phyloP scores from a whole-genome alignment of 2,113 vertebrate genomes.

The Aramus guarauna region DNA sequence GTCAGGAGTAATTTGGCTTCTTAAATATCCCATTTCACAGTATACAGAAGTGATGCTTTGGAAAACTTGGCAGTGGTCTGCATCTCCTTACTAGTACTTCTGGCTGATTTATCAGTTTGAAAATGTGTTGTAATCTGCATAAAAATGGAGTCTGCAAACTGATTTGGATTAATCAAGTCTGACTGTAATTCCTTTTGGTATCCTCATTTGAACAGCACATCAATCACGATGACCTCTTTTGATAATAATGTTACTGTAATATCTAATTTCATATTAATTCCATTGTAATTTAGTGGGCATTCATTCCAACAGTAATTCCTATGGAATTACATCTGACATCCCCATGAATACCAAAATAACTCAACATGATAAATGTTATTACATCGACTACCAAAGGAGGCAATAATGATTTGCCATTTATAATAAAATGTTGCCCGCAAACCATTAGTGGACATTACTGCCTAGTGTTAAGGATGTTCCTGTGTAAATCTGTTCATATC shows the following conservation, averaged over 20 bases:
- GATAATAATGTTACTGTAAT: constrained; percentile 73
- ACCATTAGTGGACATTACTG: constrained; percentile 23
- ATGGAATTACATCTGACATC: constrained; percentile 64
- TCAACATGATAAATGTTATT: constrained; percentile 59
- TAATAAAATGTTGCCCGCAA: constrained; percentile 28
- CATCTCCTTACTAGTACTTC: background rate
- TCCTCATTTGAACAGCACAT: constrained; percentile 67
- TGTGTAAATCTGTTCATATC: constrained; percentile 1
- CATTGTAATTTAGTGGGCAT: constrained; percentile 67
- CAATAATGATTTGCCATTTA: constrained; percentile 53
- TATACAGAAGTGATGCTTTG: background rate
- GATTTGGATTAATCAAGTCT: constrained; percentile 69
- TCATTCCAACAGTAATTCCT: constrained; percentile 69
- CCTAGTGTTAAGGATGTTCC: background rate
- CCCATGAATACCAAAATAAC: constrained; percentile 63
- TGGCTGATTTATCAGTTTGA: constrained; percentile 65
- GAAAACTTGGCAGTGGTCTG: constrained; percentile 13
- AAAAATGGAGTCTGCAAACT: constrained; percentile 66
- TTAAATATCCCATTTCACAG: background rate
- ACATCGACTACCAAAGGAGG: constrained; percentile 35
- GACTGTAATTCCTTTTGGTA: constrained; percentile 68
- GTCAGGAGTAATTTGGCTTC: background rate
- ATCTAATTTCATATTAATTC: constrained; percentile 77
- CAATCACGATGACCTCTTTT: constrained; percentile 70
- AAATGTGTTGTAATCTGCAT: constrained; percentile 67